Percentiles rank a stretch among this genome's conserved stretches.
Evolutionary conservation across 2,113 vertebrate genomes (phyloP).

Genomic region (Sisor rabdophorus): DNA sequence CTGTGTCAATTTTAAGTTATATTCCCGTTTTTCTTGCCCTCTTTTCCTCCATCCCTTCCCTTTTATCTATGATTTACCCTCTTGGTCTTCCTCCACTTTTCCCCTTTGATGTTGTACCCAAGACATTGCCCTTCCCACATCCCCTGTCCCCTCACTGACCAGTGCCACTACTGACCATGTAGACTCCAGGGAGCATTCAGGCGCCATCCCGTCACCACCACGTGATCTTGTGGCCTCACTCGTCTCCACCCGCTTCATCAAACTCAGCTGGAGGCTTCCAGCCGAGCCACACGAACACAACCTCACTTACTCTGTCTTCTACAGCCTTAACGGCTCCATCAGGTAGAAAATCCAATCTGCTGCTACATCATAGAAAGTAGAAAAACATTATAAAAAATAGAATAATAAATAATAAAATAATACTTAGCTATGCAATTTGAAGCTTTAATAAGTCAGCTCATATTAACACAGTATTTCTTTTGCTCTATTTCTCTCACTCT

Average conservation of each 20-base stretch:
- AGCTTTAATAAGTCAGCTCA: not conserved
- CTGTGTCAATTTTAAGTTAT: constrained; percentile 44
- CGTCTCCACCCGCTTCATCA: constrained; percentile 98
- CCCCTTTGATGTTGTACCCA: constrained; percentile 21
- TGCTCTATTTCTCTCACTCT: not conserved
- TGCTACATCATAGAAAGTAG: not conserved
- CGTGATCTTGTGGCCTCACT: constrained; percentile 94
- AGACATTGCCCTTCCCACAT: constrained; percentile 49
- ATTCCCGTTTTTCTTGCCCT: constrained; percentile 26
- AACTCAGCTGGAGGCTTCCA: constrained; percentile 90
- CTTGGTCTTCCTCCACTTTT: constrained; percentile 22
- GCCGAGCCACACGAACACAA: constrained; percentile 90
- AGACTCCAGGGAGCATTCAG: constrained; percentile 73
- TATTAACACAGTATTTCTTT: not conserved
- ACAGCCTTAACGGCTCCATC: constrained; percentile 86
- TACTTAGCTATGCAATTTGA: not conserved
- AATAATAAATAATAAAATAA: too few relatives aligned
- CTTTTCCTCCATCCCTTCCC: constrained; percentile 12
- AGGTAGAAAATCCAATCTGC: constrained; percentile 66
- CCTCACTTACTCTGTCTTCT: constrained; percentile 93
- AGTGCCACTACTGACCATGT: constrained; percentile 53
- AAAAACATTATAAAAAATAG: too few relatives aligned
- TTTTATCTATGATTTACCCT: constrained; percentile 41
- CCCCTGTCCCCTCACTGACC: constrained; percentile 48
- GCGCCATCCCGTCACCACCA: constrained; percentile 86